Conservation (phyloP, 2,797 vertebrate genomes). For the Netta rufina region DNA sequence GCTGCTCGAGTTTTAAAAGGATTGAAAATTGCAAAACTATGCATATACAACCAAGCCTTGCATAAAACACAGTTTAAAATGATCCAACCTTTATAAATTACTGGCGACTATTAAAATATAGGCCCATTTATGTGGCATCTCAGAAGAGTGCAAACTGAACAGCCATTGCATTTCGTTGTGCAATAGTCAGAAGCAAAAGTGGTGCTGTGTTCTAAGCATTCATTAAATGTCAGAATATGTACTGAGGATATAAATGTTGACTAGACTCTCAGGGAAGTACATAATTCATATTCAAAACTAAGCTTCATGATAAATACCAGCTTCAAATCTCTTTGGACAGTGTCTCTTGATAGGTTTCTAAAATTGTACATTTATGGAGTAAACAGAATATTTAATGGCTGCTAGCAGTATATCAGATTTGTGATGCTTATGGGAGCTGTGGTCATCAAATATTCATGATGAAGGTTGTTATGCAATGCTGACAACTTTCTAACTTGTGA, state of each 20-base stretch:
- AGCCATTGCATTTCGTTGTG: neutral
- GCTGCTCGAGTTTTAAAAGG: slow-evolving; percentile 16
- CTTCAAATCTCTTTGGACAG: slow-evolving; percentile 61
- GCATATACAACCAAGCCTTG: neutral
- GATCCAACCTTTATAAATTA: neutral
- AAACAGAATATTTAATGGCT: slow-evolving; percentile 71
- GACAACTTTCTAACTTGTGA: slow-evolving; percentile 55
- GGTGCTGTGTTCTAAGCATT: neutral
- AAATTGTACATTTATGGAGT: slow-evolving; percentile 61
- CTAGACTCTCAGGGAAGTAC: neutral
- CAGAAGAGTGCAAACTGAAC: neutral
- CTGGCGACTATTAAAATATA: neutral
- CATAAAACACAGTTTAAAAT: neutral
- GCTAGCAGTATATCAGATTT: slow-evolving; percentile 54
- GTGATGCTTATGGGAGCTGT: slow-evolving; percentile 57
- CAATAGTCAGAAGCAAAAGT: slow-evolving; percentile 9
- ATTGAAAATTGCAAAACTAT: slow-evolving; percentile 20
- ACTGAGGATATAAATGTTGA: slow-evolving; percentile 42
- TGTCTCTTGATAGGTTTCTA: slow-evolving; percentile 52
- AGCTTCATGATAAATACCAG: slow-evolving; percentile 43
- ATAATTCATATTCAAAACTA: slow-evolving; percentile 51
- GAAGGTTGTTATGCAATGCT: slow-evolving; percentile 59
- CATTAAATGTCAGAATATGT: slow-evolving; percentile 33
- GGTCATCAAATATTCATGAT: slow-evolving; percentile 70
- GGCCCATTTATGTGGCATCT: neutral